Evolutionary conservation across 30 jellyfish, hydroid and myxozoan genomes (phyloP), one percentile per base, ranked within the genome.

Genomic region (Turritopsis rubra): DNA sequence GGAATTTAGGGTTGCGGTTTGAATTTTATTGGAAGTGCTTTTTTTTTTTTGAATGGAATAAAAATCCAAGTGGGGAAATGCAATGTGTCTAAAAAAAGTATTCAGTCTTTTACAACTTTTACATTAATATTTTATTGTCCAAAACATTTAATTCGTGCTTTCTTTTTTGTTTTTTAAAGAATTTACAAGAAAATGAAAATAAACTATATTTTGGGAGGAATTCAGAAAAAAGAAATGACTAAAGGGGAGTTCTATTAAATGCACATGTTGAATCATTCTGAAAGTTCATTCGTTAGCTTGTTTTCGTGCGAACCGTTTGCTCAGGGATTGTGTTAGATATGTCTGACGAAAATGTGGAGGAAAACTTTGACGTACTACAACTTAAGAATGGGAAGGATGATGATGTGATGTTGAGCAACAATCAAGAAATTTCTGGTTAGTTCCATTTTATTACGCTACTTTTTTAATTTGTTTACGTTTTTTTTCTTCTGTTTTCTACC

Each of bases 61-160:
- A n/a, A n/a, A n/a, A n/a, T n/a, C n/a, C n/a, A n/a, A n/a, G n/a
- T n/a, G n/a, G n/a, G 28, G n/a, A 75, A 30, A 71, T 86, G 79
- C 79, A 77, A 79, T 66, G 66, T 52, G 16, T 84, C 85, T 72
- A 71, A 8, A 73, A 41, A 41, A 41, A 3, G 60, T 41, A 13
- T 41, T 41, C 60, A 41, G 13, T 41, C 60, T 41, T 41, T 41
- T 41, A 41, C 60, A 41, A 41, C 60, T 41, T 41, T 41, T 3
- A 41, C 60, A 41, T 41, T 41, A 41, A 41, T 41, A 41, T 41
- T 41, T 41, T 3, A 41, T 41, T 41, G 60, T 41, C 60, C 60
- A 41, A 41, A 41, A 41, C 60, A 41, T 41, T 41, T 13, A 41
- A 41, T 41, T 41, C 60, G 60, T 3, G 60, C 13, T 41, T 41